Evolutionary conservation across 2,113 vertebrate genomes (phyloP), one percentile per base, ranked within the genome.

Genomic region (Coregonus clupeaformis): DNA sequence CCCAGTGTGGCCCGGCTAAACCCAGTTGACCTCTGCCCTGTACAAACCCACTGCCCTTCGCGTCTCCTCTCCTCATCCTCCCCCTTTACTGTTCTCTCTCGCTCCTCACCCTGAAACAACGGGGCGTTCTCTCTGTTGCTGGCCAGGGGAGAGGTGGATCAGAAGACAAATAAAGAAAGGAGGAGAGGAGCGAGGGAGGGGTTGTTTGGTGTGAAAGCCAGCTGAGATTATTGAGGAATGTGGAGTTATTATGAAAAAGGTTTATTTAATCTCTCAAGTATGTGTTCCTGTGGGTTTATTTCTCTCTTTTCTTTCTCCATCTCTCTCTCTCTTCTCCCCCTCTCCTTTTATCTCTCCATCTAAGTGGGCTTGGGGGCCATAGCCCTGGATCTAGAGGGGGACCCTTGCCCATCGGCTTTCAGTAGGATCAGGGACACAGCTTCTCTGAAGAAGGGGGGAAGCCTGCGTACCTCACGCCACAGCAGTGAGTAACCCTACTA

Each of bases 391-490:
- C 84, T 90, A 13, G 96, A 98, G 13, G 88, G 82, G 5, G 97
- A 97, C 12, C 64, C 86, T 6, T 94, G 94, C 1, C 88, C 94
- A 0, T 90, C 94, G 0, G 86, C 92, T 0, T 83, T 96, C 5
- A 83, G 92, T 73, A 93, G 95, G 12, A 93, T 97, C 5, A 74
- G 93, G 84, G 95, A 96, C 81, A 92, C 93, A 0, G 87, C 95
- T 0, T 95, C 96, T 1, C 45, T 97, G 84, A 97, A 95, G 84
- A 94, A 95, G 80, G 96, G 96, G 75, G 93, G 95, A 90, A 97
- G 95, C 84, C 95, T 96, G 79, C 95, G 95, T 63, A 94, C 93
- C 1, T 89, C 92, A 1, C 92, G 94, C 22, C 94, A 95, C 78
- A 96, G 94, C 68, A 92, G 98, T 99, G 91, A 90, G 96, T 73